A percentile compares a stretch with the other conserved stretches of the same genome.
These are phyloP conservation scores for Hippocampus guttulatus DNA, from an alignment of 2,113 vertebrate genomes.

Conservation along the genomic window DNA sequence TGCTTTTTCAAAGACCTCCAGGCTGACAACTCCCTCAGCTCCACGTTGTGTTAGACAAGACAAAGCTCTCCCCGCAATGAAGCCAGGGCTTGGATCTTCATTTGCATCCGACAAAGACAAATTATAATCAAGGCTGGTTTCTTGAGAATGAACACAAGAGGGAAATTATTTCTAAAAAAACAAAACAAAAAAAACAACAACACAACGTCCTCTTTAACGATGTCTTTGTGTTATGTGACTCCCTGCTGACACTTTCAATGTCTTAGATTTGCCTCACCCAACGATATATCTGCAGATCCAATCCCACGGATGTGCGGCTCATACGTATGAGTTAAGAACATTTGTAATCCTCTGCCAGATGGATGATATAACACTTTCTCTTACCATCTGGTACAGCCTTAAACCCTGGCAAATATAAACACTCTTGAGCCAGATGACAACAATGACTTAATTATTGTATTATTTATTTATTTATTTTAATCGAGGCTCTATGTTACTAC, in stretches of 20 bases:
- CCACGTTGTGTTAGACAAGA: constrained; percentile 29
- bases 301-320: constrained; percentile 15
- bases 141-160: not conserved
- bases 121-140: not conserved
- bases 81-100: constrained; percentile 5
- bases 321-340: constrained; percentile 26
- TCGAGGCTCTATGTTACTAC: constrained; percentile 33
- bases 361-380: constrained; percentile 47
- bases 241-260: constrained; percentile 16
- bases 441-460: constrained; percentile 30
- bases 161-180: constrained; percentile 1
- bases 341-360: constrained; percentile 53
- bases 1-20: constrained; percentile 28
- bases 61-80: constrained; percentile 17
- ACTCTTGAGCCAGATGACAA: constrained; percentile 54
- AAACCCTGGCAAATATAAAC: constrained; percentile 51
- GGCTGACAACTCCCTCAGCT: constrained; percentile 13
- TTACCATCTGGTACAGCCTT: constrained; percentile 59
- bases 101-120: constrained; percentile 1
- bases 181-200: not conserved
- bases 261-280: constrained; percentile 15
- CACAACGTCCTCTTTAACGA: not conserved
- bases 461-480: constrained; percentile 39
- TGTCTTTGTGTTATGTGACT: constrained; percentile 1
- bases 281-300: constrained; percentile 22